These are phyloP conservation scores for Steinernema scapterisci DNA, from an alignment of 2,888 invertebrate genomes.

Conservation along the genomic window DNA sequence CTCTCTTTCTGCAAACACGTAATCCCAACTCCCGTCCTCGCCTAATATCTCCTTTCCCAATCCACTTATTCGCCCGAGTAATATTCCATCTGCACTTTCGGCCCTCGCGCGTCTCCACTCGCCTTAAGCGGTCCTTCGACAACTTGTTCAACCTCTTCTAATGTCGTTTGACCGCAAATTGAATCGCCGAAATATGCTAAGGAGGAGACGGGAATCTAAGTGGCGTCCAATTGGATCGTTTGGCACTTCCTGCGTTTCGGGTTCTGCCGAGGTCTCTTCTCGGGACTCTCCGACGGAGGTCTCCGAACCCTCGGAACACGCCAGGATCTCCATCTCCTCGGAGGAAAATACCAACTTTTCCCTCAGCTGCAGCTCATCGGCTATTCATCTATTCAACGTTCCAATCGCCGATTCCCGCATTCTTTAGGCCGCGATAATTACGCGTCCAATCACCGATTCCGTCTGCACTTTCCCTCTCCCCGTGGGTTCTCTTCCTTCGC, in stretches of 20 bases:
- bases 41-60: not conserved
- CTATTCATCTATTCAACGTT: conserved; percentile 23
- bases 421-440: conserved; percentile 20
- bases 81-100: conserved; percentile 23
- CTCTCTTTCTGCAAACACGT: not conserved
- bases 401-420: conserved; percentile 28
- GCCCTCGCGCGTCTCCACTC: no score
- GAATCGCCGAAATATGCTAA: conserved; percentile 33
- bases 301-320: no score
- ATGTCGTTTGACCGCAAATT: conserved; percentile 32
- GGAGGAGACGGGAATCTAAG: conserved; percentile 10
- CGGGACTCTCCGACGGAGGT: no score
- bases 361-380: conserved; percentile 6
- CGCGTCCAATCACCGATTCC: conserved; percentile 21
- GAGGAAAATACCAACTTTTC: conserved; percentile 11
- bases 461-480: not conserved
- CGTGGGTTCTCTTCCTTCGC: not conserved
- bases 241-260: conserved; percentile 13
- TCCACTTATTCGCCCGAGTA: conserved; percentile 23
- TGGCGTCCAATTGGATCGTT: conserved; percentile 24
- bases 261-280: no score
- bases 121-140: not conserved
- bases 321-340: not conserved
- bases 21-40: no score
- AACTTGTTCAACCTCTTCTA: conserved; percentile 24